Evolutionary conservation across 2,113 vertebrate genomes (phyloP).

Genomic region (Zapus hudsonius): DNA sequence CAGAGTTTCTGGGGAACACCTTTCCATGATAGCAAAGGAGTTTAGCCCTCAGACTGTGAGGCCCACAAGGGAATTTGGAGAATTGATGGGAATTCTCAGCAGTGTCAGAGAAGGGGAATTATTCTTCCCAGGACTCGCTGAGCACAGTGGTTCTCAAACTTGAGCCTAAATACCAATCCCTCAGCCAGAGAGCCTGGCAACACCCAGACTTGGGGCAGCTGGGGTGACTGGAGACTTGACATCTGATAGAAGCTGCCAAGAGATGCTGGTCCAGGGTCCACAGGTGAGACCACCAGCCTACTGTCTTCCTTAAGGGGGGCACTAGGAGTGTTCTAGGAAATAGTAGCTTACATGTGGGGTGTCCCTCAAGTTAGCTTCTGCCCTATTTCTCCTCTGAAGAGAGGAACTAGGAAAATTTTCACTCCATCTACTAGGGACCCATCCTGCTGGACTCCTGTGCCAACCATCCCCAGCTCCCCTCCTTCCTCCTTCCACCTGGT

Average conservation of each 20-base stretch:
- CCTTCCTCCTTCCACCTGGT: neutral
- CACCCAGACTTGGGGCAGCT: neutral
- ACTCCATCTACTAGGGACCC: neutral
- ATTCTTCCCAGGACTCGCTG: neutral
- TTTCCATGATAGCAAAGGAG: neutral
- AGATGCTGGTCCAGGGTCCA: neutral
- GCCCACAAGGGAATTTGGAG: neutral
- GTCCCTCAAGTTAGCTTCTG: neutral
- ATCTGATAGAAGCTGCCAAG: neutral
- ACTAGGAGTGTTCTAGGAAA: neutral
- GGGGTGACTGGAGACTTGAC: neutral
- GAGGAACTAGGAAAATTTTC: neutral
- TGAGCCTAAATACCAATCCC: neutral
- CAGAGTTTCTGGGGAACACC: no score
- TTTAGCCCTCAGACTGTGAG: neutral
- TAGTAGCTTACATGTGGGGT: neutral
- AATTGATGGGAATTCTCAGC: neutral
- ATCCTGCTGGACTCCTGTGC: neutral
- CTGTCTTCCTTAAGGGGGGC: neutral
- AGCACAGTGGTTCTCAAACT: neutral
- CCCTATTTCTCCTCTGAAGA: neutral
- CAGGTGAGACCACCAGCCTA: neutral
- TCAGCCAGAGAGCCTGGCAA: neutral
- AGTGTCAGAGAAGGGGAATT: neutral
- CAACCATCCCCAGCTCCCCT: no score